Evolutionary conservation across 2,888 invertebrate genomes (phyloP).

Genomic region (Tromatobia lineatoria): DNA sequence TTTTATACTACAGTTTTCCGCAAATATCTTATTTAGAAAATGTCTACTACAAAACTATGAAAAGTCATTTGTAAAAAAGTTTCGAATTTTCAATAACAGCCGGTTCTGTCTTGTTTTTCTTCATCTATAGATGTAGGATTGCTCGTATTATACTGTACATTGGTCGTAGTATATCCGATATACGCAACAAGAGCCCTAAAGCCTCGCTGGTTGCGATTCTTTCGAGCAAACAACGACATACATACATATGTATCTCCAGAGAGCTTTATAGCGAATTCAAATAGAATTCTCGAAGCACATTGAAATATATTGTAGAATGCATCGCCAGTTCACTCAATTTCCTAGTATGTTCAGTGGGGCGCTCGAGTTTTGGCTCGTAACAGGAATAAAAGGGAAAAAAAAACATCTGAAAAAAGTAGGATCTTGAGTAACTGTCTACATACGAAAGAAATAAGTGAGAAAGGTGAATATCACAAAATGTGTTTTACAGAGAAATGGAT

Average conservation of each 20-base stretch:
- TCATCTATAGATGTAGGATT: slow-evolving; percentile 14
- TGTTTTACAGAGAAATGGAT: slow-evolving; percentile 36
- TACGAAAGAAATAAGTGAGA: background rate
- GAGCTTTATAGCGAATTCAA: slow-evolving; percentile 26
- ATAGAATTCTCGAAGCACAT: background rate
- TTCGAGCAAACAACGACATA: slow-evolving; percentile 4
- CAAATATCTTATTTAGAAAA: too few relatives aligned
- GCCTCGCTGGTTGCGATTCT: slow-evolving; percentile 17
- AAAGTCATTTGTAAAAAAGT: too few relatives aligned
- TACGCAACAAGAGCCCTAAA: slow-evolving; percentile 21
- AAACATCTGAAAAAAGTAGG: background rate
- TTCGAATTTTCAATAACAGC: too few relatives aligned
- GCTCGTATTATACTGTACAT: slow-evolving; percentile 16
- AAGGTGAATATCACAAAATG: slow-evolving; percentile 52
- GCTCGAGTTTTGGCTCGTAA: slow-evolving; percentile 7
- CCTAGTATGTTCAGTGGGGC: slow-evolving; percentile 8
- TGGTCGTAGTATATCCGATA: slow-evolving; percentile 13
- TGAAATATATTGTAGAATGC: background rate
- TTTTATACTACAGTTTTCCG: too few relatives aligned
- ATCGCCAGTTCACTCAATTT: background rate
- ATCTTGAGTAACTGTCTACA: background rate
- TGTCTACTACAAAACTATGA: too few relatives aligned
- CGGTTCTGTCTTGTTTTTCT: background rate
- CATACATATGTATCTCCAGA: slow-evolving; percentile 1
- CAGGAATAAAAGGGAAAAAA: background rate